Conservation (phyloP, 2,888 invertebrate species). For the Spisula subtruncata region DNA sequence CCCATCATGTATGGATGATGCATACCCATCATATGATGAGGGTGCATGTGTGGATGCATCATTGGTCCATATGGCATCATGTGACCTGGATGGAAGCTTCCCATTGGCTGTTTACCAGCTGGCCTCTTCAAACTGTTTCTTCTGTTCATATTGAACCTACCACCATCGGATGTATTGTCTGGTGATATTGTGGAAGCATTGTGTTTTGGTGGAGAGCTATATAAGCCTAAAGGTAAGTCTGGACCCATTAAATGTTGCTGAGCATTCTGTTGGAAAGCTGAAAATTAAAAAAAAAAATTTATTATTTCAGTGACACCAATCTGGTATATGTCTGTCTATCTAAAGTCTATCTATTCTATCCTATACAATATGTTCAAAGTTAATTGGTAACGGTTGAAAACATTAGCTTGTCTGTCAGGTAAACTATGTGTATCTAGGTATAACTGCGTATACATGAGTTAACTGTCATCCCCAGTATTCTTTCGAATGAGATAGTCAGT, state of each 20-base stretch:
- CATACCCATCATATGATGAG: constrained; percentile 63
- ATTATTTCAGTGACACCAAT: no score
- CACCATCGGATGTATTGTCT: background rate
- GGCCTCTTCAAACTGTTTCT: constrained; percentile 41
- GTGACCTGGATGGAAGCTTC: constrained; percentile 46
- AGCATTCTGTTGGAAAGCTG: constrained; percentile 91
- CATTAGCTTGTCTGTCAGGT: no score
- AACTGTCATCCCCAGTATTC: no score
- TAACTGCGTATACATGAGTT: no score
- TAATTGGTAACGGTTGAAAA: no score
- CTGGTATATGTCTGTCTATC: no score
- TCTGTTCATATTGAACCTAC: background rate
- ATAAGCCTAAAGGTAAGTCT: constrained; percentile 44
- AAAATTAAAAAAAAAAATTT: constrained; percentile 62
- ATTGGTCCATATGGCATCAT: constrained; percentile 70
- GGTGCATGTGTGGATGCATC: constrained; percentile 56
- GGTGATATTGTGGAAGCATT: constrained; percentile 12
- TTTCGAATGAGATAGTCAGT: no score
- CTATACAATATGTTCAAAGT: no score
- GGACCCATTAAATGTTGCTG: constrained; percentile 82
- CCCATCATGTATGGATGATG: constrained; percentile 67
- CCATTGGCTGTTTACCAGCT: constrained; percentile 54
- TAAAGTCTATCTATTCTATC: no score
- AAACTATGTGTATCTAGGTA: no score
- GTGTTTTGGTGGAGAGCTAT: constrained; percentile 18